phyloP scores from a whole-genome alignment of 2,113 vertebrate genomes.

The Marmota flaviventris region DNA sequence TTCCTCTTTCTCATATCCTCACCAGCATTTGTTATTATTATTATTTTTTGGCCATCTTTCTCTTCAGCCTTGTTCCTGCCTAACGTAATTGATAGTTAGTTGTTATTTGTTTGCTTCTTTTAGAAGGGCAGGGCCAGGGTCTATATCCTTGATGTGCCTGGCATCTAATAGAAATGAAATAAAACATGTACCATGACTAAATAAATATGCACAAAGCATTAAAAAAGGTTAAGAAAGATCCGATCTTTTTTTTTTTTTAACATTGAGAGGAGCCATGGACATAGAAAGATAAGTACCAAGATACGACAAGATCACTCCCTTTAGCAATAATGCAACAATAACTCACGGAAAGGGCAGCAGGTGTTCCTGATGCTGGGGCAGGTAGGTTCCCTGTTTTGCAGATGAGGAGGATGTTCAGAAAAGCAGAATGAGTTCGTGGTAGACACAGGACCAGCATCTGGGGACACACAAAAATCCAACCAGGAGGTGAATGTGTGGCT shows the following conservation, averaged over 20 bases:
- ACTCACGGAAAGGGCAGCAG: neutral
- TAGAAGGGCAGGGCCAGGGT: neutral
- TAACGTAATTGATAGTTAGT: neutral
- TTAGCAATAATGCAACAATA: fast-evolving
- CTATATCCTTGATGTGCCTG: neutral
- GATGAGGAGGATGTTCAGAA: neutral
- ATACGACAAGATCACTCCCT: neutral
- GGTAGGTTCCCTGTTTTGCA: neutral
- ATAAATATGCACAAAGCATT: fast-evolving
- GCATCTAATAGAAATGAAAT: neutral
- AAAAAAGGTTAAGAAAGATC: neutral
- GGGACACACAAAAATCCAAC: fast-evolving
- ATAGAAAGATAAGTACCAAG: neutral
- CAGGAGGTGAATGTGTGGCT: neutral
- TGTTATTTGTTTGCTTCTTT: neutral
- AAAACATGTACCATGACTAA: neutral
- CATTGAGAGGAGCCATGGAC: neutral
- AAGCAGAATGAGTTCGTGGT: neutral
- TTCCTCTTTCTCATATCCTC: neutral
- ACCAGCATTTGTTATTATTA: neutral
- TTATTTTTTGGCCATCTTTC: neutral
- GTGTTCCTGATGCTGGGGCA: too few species aligned
- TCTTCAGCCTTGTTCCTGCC: neutral
- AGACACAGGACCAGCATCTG: neutral
- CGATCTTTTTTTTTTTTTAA: neutral